phyloP scores from a whole-genome alignment of 2,113 vertebrate species.

The Cryptoleucopteryx plumbea region DNA sequence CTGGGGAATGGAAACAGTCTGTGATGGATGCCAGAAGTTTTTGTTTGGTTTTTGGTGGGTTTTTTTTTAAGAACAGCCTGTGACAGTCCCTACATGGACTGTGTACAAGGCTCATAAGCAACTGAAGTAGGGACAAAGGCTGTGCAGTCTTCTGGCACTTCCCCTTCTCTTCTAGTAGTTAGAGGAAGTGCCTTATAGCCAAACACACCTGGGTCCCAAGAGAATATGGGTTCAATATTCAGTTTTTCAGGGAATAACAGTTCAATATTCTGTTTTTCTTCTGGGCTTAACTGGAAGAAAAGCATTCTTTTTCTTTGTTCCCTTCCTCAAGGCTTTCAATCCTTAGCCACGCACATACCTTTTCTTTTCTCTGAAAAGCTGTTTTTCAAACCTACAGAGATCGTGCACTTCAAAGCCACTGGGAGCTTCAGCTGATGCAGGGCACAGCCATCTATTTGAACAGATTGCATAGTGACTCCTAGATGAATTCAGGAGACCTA shows the following conservation, averaged over 20 bases:
- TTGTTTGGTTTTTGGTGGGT: neutral
- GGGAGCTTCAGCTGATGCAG: neutral
- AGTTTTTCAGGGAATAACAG: neutral
- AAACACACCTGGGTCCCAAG: neutral
- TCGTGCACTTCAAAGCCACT: neutral
- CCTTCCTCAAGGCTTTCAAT: neutral
- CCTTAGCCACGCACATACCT: neutral
- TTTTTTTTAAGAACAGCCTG: neutral
- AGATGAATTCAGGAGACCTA: neutral
- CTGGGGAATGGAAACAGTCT: neutral
- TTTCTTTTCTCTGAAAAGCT: neutral
- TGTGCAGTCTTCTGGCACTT: neutral
- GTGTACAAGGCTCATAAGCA: neutral
- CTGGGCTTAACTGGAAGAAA: neutral
- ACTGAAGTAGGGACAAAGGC: neutral
- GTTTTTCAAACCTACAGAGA: neutral
- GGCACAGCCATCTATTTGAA: neutral
- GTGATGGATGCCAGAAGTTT: neutral
- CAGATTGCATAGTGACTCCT: neutral
- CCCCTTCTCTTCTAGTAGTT: neutral
- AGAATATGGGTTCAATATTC: neutral
- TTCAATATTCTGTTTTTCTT: neutral
- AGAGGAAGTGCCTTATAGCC: neutral
- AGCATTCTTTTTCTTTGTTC: neutral
- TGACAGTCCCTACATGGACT: neutral